Evolutionary conservation across 2,113 vertebrate genomes (phyloP).

Genomic region (Candoia aspera): DNA sequence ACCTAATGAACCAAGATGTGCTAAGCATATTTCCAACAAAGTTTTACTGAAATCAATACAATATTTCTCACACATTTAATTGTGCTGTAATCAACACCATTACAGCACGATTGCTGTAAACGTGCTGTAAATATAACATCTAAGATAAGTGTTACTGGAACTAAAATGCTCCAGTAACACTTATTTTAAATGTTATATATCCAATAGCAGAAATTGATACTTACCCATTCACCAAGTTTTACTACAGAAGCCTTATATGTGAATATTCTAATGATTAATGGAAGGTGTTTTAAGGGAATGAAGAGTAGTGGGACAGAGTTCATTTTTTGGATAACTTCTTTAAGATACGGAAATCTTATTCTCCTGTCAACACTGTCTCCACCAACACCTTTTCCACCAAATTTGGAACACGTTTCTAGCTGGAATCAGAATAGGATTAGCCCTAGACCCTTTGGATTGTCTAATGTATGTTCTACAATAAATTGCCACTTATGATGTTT

Average conservation of each 20-base stretch:
- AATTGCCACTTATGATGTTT: background rate
- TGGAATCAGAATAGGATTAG: background rate
- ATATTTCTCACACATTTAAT: background rate
- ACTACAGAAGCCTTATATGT: background rate
- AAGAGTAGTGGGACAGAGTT: background rate
- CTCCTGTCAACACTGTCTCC: background rate
- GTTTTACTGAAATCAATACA: background rate
- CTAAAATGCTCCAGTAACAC: background rate
- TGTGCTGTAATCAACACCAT: background rate
- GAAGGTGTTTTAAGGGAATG: background rate
- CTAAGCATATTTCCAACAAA: background rate
- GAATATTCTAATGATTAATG: background rate
- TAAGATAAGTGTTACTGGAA: too few species aligned
- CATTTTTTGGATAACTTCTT: background rate
- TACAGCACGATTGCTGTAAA: too few species aligned
- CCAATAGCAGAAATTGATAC: background rate
- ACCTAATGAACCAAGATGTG: background rate
- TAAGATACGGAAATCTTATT: background rate
- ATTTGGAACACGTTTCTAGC: background rate
- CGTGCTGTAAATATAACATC: too few species aligned
- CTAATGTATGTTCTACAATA: fast-evolving
- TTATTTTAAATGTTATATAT: background rate
- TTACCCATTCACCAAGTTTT: background rate
- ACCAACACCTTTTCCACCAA: background rate
- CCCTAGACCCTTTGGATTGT: background rate